Percentiles rank a stretch among this genome's conserved stretches.
phyloP scores from a whole-genome alignment of 2,113 vertebrate genomes.

The Odontophorus gujanensis region DNA sequence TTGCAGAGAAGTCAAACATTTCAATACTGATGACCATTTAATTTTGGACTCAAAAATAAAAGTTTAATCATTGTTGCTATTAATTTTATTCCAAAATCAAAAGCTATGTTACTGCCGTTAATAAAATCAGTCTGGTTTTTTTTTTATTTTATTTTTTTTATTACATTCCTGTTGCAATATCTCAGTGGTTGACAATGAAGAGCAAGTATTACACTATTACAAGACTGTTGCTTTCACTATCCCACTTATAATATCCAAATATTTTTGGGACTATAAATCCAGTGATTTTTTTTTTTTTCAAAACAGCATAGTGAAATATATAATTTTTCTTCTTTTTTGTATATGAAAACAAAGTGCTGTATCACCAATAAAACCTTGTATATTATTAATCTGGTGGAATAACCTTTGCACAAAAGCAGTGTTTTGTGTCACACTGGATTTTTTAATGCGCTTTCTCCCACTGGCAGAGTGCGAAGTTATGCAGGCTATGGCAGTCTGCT shows the following conservation, averaged over 20 bases:
- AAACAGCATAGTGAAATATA: background rate
- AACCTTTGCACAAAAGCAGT: background rate
- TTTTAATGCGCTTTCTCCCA: background rate
- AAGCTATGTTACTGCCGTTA: background rate
- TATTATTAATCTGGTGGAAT: background rate
- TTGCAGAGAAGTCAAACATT: background rate
- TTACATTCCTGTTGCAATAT: background rate
- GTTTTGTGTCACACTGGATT: slow-evolving; percentile 3
- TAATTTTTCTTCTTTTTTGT: background rate
- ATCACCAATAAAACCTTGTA: background rate
- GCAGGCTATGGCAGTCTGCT: background rate
- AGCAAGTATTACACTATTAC: background rate
- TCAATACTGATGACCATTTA: background rate
- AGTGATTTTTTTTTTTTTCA: background rate
- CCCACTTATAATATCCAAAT: background rate
- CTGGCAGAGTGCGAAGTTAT: background rate
- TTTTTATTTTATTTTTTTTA: background rate
- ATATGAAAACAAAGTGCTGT: background rate
- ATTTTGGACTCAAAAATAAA: background rate
- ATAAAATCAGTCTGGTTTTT: background rate
- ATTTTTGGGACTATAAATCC: background rate
- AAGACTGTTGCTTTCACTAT: background rate
- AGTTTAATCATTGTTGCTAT: background rate
- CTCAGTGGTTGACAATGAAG: background rate
- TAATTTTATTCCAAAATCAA: background rate